phyloP scores from a whole-genome alignment of 2,113 vertebrate species.

The Elanus axillaris region DNA sequence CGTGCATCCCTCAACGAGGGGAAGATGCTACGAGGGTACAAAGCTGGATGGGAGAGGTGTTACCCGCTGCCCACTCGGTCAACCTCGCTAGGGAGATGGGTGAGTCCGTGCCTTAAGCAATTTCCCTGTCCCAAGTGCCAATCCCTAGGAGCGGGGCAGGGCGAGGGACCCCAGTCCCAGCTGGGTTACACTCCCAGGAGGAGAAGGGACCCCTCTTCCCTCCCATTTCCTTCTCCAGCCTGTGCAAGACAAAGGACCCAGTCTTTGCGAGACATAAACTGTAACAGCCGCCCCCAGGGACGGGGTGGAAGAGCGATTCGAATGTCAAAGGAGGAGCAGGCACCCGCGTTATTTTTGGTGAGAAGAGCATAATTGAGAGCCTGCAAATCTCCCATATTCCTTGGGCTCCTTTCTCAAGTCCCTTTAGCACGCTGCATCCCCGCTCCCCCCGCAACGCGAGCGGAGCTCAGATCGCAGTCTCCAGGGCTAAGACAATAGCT shows the following conservation, averaged over 20 bases:
- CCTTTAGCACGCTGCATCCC: neutral
- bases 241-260: neutral
- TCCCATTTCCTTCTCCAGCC: neutral
- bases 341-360: neutral
- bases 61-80: neutral
- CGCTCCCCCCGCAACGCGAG: neutral
- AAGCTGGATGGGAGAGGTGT: accelerated
- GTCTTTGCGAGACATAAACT: neutral
- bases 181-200: neutral
- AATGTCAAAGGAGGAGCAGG: neutral
- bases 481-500: slow-evolving; percentile 57
- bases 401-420: neutral
- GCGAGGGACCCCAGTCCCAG: neutral
- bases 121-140: accelerated
- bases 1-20: accelerated
- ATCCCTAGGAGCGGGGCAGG: accelerated
- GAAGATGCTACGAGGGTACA: accelerated
- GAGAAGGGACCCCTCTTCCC: neutral
- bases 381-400: neutral
- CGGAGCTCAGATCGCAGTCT: slow-evolving; percentile 9
- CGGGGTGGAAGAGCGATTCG: neutral
- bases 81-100: accelerated
- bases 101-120: neutral
- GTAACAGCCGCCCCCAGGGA: neutral
- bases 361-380: neutral